phyloP scores from a whole-genome alignment of 2,888 invertebrate genomes.

The Cylloceria caligata region DNA sequence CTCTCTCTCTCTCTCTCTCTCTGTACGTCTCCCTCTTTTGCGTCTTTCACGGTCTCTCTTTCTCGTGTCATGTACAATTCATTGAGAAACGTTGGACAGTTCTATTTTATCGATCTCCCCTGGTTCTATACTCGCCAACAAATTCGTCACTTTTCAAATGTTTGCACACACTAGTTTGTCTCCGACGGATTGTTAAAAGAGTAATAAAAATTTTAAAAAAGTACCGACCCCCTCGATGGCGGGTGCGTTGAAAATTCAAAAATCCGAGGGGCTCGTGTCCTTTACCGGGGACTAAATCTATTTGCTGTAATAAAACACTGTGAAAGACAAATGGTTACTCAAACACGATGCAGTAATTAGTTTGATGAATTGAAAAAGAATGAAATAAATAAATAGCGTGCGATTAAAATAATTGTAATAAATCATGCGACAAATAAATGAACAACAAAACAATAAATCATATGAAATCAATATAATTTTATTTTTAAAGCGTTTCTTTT shows the following conservation, averaged over 20 bases:
- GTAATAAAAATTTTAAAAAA: slow-evolving; percentile 32
- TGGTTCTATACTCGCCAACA: slow-evolving; percentile 69
- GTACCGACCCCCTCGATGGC: slow-evolving; percentile 8
- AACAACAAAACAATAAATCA: slow-evolving; percentile 39
- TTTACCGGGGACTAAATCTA: slow-evolving; percentile 4
- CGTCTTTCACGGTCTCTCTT: slow-evolving; percentile 17
- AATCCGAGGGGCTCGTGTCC: slow-evolving; percentile 3
- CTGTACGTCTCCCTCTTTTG: no score
- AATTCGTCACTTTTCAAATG: slow-evolving; percentile 71
- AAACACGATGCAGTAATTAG: slow-evolving; percentile 50
- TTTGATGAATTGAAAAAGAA: slow-evolving; percentile 1
- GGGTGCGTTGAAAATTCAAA: slow-evolving; percentile 50
- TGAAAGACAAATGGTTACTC: slow-evolving; percentile 21
- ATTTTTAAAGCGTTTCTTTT: slow-evolving; percentile 50
- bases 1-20: slow-evolving; percentile 28
- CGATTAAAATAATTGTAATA: slow-evolving; percentile 26
- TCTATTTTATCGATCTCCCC: slow-evolving; percentile 58
- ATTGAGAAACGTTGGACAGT: slow-evolving; percentile 63
- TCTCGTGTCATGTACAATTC: slow-evolving; percentile 62
- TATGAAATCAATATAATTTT: slow-evolving; percentile 61
- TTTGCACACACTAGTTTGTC: slow-evolving; percentile 26
- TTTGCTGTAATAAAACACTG: slow-evolving; percentile 57
- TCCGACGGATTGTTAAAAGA: slow-evolving; percentile 21
- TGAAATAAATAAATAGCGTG: background rate
- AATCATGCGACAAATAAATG: slow-evolving; percentile 39